phyloP scores from a whole-genome alignment of 2,888 invertebrate genomes.

The Tanypteryx hageni region DNA sequence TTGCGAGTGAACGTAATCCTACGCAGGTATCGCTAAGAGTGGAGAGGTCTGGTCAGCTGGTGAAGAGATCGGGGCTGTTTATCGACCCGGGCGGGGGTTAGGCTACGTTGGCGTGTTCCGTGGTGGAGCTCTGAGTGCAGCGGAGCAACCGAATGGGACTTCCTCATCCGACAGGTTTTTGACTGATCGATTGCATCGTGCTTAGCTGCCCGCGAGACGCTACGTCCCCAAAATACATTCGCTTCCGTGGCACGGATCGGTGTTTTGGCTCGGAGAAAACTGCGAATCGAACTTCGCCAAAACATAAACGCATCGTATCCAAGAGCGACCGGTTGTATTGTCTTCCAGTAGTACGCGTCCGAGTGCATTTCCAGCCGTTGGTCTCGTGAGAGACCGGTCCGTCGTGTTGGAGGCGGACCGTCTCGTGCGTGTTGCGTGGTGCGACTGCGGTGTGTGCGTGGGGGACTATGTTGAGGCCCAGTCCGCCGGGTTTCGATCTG shows the following conservation, averaged over 20 bases:
- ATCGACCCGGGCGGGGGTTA: too few relatives aligned
- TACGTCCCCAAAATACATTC: too few relatives aligned
- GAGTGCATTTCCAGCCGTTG: too few relatives aligned
- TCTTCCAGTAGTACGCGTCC: not conserved
- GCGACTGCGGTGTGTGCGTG: not conserved
- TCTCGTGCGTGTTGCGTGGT: not conserved
- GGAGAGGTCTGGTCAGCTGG: too few relatives aligned
- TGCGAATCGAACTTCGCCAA: not conserved
- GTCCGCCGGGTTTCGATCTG: not conserved
- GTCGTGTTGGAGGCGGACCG: not conserved
- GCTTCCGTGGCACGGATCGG: too few relatives aligned
- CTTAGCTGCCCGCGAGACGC: too few relatives aligned
- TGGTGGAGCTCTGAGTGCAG: too few relatives aligned
- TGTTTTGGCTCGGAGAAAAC: not conserved
- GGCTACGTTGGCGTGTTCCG: too few relatives aligned
- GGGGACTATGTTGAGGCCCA: conserved; percentile 35
- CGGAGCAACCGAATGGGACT: too few relatives aligned
- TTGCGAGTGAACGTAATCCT: not conserved
- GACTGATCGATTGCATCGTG: too few relatives aligned
- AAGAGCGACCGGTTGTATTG: not conserved
- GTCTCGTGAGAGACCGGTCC: not conserved
- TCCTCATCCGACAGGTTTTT: too few relatives aligned
- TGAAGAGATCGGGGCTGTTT: too few relatives aligned
- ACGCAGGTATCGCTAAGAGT: not conserved
- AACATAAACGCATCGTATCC: not conserved